Evolutionary conservation across 2,113 vertebrate genomes (phyloP).

Genomic region (Rhinopomastus cyanomelas): DNA sequence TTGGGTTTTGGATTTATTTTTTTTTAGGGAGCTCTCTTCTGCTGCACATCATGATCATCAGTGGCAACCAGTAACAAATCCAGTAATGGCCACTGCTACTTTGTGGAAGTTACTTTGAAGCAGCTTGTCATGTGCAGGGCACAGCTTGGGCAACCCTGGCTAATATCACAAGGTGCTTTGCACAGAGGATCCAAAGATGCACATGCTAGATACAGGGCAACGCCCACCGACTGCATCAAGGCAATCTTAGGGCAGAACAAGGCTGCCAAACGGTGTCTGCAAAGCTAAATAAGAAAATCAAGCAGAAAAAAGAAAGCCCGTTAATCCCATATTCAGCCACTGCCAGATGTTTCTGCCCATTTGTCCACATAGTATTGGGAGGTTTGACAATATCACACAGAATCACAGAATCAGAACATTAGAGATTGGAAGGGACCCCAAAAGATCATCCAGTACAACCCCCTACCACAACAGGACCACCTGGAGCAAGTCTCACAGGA

Average conservation of each 20-base stretch:
- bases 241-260: not conserved
- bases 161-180: not conserved
- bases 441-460: too few relatives aligned
- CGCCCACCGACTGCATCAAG: not conserved
- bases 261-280: not conserved
- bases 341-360: not conserved
- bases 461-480: too few relatives aligned
- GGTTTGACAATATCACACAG: not conserved
- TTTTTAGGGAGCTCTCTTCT: not conserved
- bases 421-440: too few relatives aligned
- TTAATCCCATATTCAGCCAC: not conserved
- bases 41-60: not conserved
- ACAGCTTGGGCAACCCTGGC: not conserved
- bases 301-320: not conserved
- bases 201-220: not conserved
- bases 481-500: too few relatives aligned
- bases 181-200: not conserved
- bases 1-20: not conserved
- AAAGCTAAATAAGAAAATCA: not conserved
- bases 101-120: not conserved
- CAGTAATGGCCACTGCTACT: not conserved
- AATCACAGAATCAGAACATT: too few relatives aligned
- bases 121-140: not conserved
- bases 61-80: not conserved
- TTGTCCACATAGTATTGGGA: not conserved